Evolutionary conservation across 2,797 vertebrate genomes (phyloP).

Genomic region (Sardinella longiceps): DNA sequence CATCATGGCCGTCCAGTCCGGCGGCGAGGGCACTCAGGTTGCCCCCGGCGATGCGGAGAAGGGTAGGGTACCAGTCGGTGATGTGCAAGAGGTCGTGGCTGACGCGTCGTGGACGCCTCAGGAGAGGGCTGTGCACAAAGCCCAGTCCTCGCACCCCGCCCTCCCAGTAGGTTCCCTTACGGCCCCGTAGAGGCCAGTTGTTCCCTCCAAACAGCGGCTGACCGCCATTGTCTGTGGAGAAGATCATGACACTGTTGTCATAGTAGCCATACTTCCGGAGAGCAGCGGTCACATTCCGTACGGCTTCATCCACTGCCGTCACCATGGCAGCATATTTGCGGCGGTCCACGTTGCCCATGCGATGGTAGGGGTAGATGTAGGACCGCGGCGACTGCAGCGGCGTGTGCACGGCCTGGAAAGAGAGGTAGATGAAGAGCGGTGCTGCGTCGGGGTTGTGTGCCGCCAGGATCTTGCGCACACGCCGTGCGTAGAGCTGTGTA

Average conservation of each 20-base stretch:
- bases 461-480: conserved; percentile 90
- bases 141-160: conserved; percentile 92
- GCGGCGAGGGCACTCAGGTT: conserved; percentile 68
- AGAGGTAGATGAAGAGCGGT: conserved; percentile 93
- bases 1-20: conserved; percentile 86
- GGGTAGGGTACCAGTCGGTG: conserved; percentile 97
- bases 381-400: conserved; percentile 92
- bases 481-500: conserved; percentile 89
- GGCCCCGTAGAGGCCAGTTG: conserved; percentile 95
- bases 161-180: conserved; percentile 98
- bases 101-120: conserved; percentile 83
- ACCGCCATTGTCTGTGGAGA: conserved; percentile 94
- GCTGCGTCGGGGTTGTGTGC: conserved; percentile 77
- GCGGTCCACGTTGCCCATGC: conserved; percentile 86
- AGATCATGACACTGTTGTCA: conserved; percentile 90
- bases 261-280: conserved; percentile 95
- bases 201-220: conserved; percentile 95
- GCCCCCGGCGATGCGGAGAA: conserved; percentile 87
- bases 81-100: conserved; percentile 92
- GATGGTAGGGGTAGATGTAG: conserved; percentile 90
- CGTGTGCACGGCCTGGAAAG: conserved; percentile 95
- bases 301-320: conserved; percentile 91
- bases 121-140: conserved; percentile 94
- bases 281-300: conserved; percentile 91
- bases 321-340: conserved; percentile 97